Base-by-base conservation (phyloP, 2,113 vertebrate genomes). In the Epinephelus fuscoguttatus region DNA sequence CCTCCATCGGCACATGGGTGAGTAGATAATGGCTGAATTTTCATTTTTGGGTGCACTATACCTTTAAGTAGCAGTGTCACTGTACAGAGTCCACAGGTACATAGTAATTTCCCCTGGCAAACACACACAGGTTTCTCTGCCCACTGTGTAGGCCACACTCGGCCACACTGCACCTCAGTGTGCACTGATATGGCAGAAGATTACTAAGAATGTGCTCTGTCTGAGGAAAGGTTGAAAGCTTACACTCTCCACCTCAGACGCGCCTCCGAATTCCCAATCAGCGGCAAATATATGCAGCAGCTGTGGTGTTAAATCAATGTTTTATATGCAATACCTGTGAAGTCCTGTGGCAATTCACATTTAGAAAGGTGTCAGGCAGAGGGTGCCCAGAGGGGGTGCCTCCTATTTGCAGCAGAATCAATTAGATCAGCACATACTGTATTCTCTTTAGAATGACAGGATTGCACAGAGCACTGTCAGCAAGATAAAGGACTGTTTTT, bases 271-370 rank as follows among this genome's bases (percentile, higher is more conserved):
- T 86, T 79, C 78, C 84, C 89, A 86, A 84, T 89, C 84, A 81
- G 52, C 40, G 13, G 4, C 79, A 50, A 90, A 75, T 81, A 77
- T 81, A 81, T 80, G 71, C 80, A 73, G 57, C 17, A n/a, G 70
- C 60, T 63, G 55, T 18, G 52, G 73, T 75, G 82, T 82, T 89
- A 89, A 87, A 88, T 74, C 55, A 73, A 66, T 78, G 84, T 91
- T 93, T 90, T 88, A 84, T 88, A 91, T 81, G 81, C 84, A 80
- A 78, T 82, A 91, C 59, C 69, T 71, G 70, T 55, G 67, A 81
- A 75, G 82, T 81, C 60, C 53, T 70, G 63, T 61, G 78, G 70
- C 89, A 78, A 74, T 88, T 80, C 84, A 0, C 80, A 86, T 90
- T 91, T 74, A 81, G 66, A 84, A 52, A 78, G 33, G 62, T 75